phyloP scores from a whole-genome alignment of 2,797 vertebrate species.

The Rhinatrema bivittatum region DNA sequence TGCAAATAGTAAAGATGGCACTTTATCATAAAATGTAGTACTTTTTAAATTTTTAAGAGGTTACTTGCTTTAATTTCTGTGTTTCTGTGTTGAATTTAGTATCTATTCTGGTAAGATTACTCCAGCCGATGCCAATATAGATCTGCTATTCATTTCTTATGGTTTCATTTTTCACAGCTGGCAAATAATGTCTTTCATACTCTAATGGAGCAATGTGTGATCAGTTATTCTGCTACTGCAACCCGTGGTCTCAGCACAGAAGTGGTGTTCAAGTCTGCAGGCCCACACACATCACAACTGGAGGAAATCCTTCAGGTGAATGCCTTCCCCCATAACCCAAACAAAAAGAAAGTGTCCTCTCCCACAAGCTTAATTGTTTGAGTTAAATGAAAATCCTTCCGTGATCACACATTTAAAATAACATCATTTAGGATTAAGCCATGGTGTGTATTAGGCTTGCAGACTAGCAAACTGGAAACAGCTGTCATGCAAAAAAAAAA shows the following conservation, averaged over 20 bases:
- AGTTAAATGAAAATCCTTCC: neutral
- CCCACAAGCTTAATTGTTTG: neutral
- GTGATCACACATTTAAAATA: too few species aligned
- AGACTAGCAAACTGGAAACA: constrained; percentile 58
- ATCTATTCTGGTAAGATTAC: too few species aligned
- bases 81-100: too few species aligned
- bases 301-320: constrained; percentile 12
- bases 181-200: constrained; percentile 14
- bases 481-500: constrained; percentile 80
- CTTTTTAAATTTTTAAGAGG: too few species aligned
- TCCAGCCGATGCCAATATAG: constrained; percentile 3
- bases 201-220: constrained; percentile 29
- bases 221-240: constrained; percentile 34
- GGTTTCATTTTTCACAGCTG: constrained; percentile 15
- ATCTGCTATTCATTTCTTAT: constrained; percentile 12
- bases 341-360: neutral
- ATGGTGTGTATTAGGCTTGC: constrained; percentile 56
- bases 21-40: too few species aligned
- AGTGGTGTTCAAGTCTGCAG: constrained; percentile 61
- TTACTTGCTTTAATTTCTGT: too few species aligned
- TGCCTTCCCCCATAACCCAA: constrained; percentile 10
- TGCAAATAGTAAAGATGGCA: too few species aligned
- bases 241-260: constrained; percentile 67
- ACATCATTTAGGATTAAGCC: too few species aligned
- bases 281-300: constrained; percentile 54